Conservation (phyloP, 2,113 vertebrate genomes). For the Argyrosomus japonicus region DNA sequence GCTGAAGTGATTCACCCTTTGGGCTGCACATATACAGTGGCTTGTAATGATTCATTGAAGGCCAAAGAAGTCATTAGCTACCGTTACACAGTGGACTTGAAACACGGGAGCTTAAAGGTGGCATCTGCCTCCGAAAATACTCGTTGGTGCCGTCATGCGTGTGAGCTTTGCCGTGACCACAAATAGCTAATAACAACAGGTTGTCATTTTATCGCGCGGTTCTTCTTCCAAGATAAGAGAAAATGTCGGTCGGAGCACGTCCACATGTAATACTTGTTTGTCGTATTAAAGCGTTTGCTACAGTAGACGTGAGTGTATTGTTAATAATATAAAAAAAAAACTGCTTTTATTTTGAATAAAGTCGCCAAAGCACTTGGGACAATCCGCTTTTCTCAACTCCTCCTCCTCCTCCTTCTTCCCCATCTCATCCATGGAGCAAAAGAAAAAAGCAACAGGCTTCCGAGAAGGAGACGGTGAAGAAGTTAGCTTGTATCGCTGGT, state of each 20-base stretch:
- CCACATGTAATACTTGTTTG: fast-evolving
- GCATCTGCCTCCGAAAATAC: neutral
- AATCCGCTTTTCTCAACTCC: slow-evolving; percentile 84
- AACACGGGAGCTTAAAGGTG: neutral
- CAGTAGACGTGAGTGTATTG: fast-evolving
- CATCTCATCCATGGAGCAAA: slow-evolving; percentile 63
- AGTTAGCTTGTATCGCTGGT: slow-evolving; percentile 34
- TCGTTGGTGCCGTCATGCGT: no score
- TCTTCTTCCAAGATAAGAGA: neutral
- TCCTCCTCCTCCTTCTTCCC: slow-evolving; percentile 61
- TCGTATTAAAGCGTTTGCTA: neutral
- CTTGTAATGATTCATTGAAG: slow-evolving; percentile 36
- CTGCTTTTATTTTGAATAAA: slow-evolving; percentile 55
- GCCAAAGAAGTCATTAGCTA: slow-evolving; percentile 9
- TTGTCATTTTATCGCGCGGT: neutral
- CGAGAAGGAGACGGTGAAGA: slow-evolving; percentile 42
- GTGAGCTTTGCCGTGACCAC: neutral
- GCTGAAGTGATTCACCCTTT: neutral
- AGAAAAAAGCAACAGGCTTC: slow-evolving; percentile 82
- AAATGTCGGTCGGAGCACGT: no score
- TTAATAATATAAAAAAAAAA: neutral
- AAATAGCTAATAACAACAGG: slow-evolving; percentile 16
- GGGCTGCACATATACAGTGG: neutral
- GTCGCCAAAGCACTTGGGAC: slow-evolving; percentile 56
- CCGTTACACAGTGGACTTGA: neutral